Conservation (phyloP, 2,113 vertebrate species). For the Sitta europaea region DNA sequence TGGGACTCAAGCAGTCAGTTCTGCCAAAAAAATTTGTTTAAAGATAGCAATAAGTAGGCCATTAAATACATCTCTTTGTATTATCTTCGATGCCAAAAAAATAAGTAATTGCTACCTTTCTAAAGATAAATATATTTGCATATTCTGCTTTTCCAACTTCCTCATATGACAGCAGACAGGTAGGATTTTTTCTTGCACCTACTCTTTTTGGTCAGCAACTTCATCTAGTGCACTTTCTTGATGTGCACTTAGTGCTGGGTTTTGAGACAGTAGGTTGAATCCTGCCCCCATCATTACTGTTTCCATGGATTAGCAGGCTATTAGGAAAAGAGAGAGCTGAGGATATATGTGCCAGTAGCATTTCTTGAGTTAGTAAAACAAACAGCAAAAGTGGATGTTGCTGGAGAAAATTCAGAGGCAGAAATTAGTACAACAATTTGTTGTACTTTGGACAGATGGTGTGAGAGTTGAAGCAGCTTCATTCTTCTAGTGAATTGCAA, state of each 20-base stretch:
- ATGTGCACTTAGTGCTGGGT: not conserved
- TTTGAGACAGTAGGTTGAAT: not conserved
- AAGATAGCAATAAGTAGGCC: not conserved
- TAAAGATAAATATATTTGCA: not conserved
- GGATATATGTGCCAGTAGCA: not conserved
- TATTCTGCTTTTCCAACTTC: not conserved
- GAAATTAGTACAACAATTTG: not conserved
- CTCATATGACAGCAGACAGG: not conserved
- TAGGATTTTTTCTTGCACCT: not conserved
- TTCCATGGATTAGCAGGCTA: not conserved
- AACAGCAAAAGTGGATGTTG: not conserved
- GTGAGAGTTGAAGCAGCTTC: not conserved
- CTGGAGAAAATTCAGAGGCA: not conserved
- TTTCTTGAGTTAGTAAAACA: not conserved
- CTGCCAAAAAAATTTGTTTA: not conserved
- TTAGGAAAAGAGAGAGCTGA: not conserved
- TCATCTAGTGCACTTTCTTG: not conserved
- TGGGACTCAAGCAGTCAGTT: not conserved
- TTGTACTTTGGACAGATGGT: not conserved
- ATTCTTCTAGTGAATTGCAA: not conserved
- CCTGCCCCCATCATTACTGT: accelerated
- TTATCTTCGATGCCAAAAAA: not conserved
- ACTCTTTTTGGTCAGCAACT: not conserved
- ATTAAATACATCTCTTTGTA: not conserved
- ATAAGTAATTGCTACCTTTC: not conserved